Percentiles rank a stretch among this genome's conserved stretches.
These are phyloP conservation scores for Pholis gunnellus DNA, from an alignment of 2,113 vertebrate species.

Conservation along the genomic window DNA sequence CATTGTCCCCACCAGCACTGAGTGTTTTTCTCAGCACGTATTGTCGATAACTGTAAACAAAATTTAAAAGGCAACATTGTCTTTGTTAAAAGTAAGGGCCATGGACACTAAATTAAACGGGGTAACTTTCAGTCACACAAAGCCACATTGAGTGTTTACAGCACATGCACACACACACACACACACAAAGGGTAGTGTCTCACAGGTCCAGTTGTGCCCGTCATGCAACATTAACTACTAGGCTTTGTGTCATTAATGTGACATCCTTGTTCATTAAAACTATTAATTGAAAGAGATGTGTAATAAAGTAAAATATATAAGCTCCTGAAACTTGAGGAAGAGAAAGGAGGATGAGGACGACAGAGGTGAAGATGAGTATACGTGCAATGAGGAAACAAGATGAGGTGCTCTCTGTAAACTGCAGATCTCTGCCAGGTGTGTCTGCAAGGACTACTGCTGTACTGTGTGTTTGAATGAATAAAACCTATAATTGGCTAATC, in stretches of 20 bases:
- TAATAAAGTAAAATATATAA: slow-evolving; percentile 17
- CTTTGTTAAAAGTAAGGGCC: background rate
- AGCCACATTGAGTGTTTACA: background rate
- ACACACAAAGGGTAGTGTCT: background rate
- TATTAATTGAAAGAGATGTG: slow-evolving; percentile 13
- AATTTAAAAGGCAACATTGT: slow-evolving; percentile 16
- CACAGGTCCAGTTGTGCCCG: slow-evolving; percentile 14
- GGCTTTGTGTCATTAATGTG: slow-evolving; percentile 39
- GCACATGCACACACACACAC: background rate
- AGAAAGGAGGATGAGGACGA: background rate
- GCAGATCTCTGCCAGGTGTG: background rate
- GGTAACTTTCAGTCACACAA: background rate
- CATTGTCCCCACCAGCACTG: slow-evolving; percentile 12
- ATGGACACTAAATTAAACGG: background rate
- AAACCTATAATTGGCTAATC: background rate
- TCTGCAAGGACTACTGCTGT: background rate
- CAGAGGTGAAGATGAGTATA: background rate
- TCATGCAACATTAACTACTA: slow-evolving; percentile 38
- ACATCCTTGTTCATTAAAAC: slow-evolving; percentile 36
- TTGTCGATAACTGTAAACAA: slow-evolving; percentile 25
- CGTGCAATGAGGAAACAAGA: background rate
- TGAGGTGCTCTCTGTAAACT: background rate
- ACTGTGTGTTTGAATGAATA: background rate
- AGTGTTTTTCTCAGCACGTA: background rate
- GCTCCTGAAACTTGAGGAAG: background rate